These are phyloP conservation scores for Typhlomys cinereus DNA, from an alignment of 2,113 vertebrate species.

Conservation along the genomic window DNA sequence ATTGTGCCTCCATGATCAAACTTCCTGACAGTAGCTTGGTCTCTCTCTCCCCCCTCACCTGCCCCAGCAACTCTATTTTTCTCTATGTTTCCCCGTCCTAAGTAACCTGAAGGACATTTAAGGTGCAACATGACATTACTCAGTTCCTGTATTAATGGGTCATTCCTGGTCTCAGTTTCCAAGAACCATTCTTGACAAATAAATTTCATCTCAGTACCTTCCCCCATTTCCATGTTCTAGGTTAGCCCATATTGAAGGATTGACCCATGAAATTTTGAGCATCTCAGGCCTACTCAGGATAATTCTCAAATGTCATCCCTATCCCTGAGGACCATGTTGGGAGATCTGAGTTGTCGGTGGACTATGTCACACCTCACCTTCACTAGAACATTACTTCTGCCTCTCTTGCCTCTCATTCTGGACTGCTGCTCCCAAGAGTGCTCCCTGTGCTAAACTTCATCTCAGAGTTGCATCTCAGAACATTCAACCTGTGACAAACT, in stretches of 20 bases:
- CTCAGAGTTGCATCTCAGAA: background rate
- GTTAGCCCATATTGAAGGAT: background rate
- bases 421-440: background rate
- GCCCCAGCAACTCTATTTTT: too few species aligned
- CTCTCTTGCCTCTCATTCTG: background rate
- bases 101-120: background rate
- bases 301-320: background rate
- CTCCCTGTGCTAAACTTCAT: background rate
- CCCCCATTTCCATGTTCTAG: background rate
- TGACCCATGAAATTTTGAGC: background rate
- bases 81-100: too few species aligned
- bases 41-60: too few species aligned
- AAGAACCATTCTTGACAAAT: background rate
- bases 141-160: background rate
- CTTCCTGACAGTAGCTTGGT: background rate
- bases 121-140: rapidly evolving
- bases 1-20: too few species aligned
- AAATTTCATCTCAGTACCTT: background rate
- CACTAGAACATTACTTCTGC: background rate
- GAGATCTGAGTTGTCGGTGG: background rate
- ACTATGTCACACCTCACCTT: background rate
- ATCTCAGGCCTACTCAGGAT: background rate
- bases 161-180: background rate
- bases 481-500: background rate
- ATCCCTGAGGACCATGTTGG: too few species aligned